Conservation (phyloP, 2,797 vertebrate genomes). For the Pseudomugil tenellus region DNA sequence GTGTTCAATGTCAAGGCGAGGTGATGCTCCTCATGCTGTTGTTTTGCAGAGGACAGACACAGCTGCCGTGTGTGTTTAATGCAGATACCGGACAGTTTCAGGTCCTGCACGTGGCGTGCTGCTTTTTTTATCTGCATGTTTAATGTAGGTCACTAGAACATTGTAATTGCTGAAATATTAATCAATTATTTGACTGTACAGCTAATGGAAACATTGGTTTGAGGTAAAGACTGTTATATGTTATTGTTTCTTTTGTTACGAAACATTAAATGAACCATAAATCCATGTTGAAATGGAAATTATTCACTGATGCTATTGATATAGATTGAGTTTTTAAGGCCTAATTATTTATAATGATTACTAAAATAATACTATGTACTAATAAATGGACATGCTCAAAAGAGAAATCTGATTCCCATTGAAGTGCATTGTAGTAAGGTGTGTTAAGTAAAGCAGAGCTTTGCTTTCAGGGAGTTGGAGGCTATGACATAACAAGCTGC, state of each 20-base stretch:
- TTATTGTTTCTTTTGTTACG: neutral
- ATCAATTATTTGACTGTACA: neutral
- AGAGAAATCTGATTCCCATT: slow-evolving; percentile 14
- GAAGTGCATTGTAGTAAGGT: slow-evolving; percentile 21
- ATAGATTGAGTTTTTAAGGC: neutral
- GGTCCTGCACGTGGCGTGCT: slow-evolving; percentile 56
- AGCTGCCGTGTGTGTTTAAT: slow-evolving; percentile 50
- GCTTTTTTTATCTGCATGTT: slow-evolving; percentile 8
- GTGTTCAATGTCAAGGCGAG: slow-evolving; percentile 81
- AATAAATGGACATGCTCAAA: slow-evolving; percentile 4
- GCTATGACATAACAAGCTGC: slow-evolving; percentile 76
- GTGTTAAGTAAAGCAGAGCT: slow-evolving; percentile 57
- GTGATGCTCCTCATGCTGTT: slow-evolving; percentile 63
- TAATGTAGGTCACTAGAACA: slow-evolving; percentile 39
- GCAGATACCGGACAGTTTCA: slow-evolving; percentile 28
- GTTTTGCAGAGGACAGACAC: slow-evolving; percentile 68
- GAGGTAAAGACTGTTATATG: neutral
- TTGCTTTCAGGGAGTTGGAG: slow-evolving; percentile 57
- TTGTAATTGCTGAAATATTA: neutral
- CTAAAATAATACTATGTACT: neutral
- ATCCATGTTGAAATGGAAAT: neutral
- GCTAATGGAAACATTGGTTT: neutral
- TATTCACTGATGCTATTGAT: neutral
- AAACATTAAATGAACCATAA: neutral
- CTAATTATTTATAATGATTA: neutral